Evolutionary conservation across 2,888 invertebrate genomes (phyloP), one percentile per base, ranked within the genome.

Genomic region (Busseola fusca): DNA sequence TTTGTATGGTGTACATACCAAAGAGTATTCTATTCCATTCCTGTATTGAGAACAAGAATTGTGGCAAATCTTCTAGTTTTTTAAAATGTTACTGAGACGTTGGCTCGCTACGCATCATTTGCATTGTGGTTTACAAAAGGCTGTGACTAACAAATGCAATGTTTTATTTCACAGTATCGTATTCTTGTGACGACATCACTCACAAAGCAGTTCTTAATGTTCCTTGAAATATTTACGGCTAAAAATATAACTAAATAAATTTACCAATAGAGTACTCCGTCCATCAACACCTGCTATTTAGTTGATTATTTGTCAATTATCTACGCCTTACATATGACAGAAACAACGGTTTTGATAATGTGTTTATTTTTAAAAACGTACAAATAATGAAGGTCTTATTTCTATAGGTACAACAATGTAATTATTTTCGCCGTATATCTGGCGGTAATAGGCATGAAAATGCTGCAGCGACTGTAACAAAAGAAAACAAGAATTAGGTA

Each of bases 371-470:
- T 3, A 30, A 67, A 76, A 57, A 54, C 48, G 3, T 54, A 68
- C 27, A 62, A 67, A 54, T 59, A 64, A 69, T 10, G 16, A 45
- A 54, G 50, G 14, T 1, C 21, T 48, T 40, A 50, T 45, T 37
- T 59, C 40, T 58, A 67, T 34, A 34, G n/a, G 34, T 34, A 54
- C 1, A 30, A 56, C 3, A 7, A 7, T 59, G 14, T 48, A 10
- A n/a, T 76, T 64, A 64, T 74, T 72, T 77, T 74, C 70, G 81
- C 50, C 74, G 74, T 66, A 74, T 76, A 66, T 90, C 90, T 16
- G 88, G 81, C 14, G 90, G 90, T 54, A 90, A 67, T 34, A 87
- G 64, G 18, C 80, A 72, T 6, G 88, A 73, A 10, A 85, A 69
- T 2, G 72, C 60, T 0, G 82, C 86, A 25, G 83, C 84, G 30